Base-by-base conservation (phyloP, 2,113 vertebrate genomes). In the Plestiodon gilberti region DNA sequence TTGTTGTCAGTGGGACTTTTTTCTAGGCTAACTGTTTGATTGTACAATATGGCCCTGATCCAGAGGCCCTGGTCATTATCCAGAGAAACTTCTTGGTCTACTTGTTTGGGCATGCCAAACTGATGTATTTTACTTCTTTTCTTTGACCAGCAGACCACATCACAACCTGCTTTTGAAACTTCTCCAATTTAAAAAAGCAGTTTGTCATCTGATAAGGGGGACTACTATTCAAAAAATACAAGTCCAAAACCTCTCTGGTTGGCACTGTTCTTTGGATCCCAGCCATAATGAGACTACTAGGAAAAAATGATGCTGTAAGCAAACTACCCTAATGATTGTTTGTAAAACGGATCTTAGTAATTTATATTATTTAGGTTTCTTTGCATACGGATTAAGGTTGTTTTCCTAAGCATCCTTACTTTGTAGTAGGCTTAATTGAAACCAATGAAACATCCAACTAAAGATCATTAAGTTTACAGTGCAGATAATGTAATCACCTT, bases 281-380 rank as follows among this genome's bases (percentile, higher is more conserved):
- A 28, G 73, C 5, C 11, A 25, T 15, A 76, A 11, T 28, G 22
- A 48, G 38, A 75, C 23, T 30, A 67, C 23, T 33, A n/a, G n/a
- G 52, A 13, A 90, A 82, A 90, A 95, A 94, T 76, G 23, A 18
- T 69, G 67, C 18, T 38, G 71, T 87, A 91, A 85, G 90, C 95
- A 90, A 93, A 88, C 92, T 90, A 91, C 81, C 92, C 64, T 90
- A 33, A 35, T 7, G 84, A 88, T 83, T 10, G 80, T 57, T 87
- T 90, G 88, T 91, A 93, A 92, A 95, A 88, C 83, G 83, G 83
- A 90, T 93, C 81, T 89, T 90, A 62, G 78, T 90, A 94, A 95
- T 94, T 94, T 90, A 87, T 92, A 78, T 85, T 93, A 89, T 94
- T 90, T 92, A 91, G n/a, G n/a, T n/a, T n/a, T n/a, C 48, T 28